Base-by-base conservation (phyloP, 2,797 vertebrate genomes). In the Galago senegalensis region DNA sequence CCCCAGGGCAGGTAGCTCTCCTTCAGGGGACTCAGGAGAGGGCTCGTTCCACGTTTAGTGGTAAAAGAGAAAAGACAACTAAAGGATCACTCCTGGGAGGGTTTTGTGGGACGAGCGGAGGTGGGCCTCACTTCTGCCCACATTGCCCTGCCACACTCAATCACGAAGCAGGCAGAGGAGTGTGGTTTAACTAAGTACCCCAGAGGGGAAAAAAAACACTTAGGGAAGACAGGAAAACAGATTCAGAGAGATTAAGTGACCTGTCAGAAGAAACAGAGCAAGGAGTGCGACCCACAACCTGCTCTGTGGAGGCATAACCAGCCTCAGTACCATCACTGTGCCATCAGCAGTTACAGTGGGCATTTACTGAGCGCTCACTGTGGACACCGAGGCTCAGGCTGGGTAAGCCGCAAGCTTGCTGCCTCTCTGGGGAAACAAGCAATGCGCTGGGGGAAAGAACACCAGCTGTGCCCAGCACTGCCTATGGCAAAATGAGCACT, bases 251-350 rank as follows among this genome's bases (percentile, higher is more conserved):
- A 63, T 37, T 6, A 31, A 31, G 34, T 72, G 84, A 76, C 60
- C 70, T 61, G 16, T 70, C 69, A n/a, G 40, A 82, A 70, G 60
- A 91, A 82, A 70, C 67, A 76, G n/a, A 93, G 56, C 34, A 65
- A 91, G 10, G 56, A 82, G 84, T 0, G 4, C 75, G 37, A 20
- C 29, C 72, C 1, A 0, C 2, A 37, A 18, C 4, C 61, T 65
- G 34, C 56, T 58, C 77, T 27, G 3, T 1, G 1, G 73, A 56
- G 31, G 23, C 40, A 16, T 56, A 0, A 0, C n/a, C 60, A 40
- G 7, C 53, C 0, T 76, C 3, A 2, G 43, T 56, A 7, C 31
- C 56, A 9, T 10, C 37, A 16, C 3, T 40, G 0, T 0, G 5
- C 18, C 61, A 25, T 37, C 31, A 53, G 61, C 40, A 34, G 20